A percentile compares a stretch with the other conserved stretches of the same genome.
phyloP scores from a whole-genome alignment of 2,113 vertebrate genomes.

The Osmerus mordax region DNA sequence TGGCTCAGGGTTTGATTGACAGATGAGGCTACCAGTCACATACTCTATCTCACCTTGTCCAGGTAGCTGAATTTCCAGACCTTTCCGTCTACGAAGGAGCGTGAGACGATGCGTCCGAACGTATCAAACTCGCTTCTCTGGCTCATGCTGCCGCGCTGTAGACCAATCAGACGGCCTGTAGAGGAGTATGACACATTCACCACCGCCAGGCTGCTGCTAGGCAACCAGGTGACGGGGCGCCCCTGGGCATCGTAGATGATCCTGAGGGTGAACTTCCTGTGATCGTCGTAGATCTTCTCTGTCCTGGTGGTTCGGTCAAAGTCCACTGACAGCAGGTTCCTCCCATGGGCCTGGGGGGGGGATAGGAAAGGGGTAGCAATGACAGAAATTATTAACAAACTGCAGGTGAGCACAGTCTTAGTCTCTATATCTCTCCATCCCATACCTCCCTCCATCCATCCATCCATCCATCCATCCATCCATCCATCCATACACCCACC shows the following conservation, averaged over 20 bases:
- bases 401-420: too few relatives aligned
- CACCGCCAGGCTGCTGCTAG: conserved; percentile 83
- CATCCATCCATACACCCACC: too few relatives aligned
- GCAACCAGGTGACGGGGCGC: conserved; percentile 85
- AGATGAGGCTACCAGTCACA: neutral
- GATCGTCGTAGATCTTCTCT: conserved; percentile 89
- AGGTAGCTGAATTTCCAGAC: conserved; percentile 89
- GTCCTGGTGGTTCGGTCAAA: conserved; percentile 87
- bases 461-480: too few relatives aligned
- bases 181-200: conserved; percentile 87
- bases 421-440: too few relatives aligned
- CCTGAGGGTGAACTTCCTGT: conserved; percentile 83
- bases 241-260: conserved; percentile 86
- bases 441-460: too few relatives aligned
- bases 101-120: conserved; percentile 80
- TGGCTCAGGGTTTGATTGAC: too few relatives aligned
- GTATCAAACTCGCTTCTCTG: conserved; percentile 83
- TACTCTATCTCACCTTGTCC: conserved; percentile 73
- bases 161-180: conserved; percentile 78
- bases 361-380: neutral
- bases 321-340: conserved; percentile 85
- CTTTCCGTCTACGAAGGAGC: conserved; percentile 84
- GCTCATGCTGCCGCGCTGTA: conserved; percentile 86
- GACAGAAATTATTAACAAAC: neutral
- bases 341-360: conserved; percentile 75